These are phyloP conservation scores for Myotis brandtii DNA, from an alignment of 2,113 vertebrate genomes.

Conservation along the genomic window DNA sequence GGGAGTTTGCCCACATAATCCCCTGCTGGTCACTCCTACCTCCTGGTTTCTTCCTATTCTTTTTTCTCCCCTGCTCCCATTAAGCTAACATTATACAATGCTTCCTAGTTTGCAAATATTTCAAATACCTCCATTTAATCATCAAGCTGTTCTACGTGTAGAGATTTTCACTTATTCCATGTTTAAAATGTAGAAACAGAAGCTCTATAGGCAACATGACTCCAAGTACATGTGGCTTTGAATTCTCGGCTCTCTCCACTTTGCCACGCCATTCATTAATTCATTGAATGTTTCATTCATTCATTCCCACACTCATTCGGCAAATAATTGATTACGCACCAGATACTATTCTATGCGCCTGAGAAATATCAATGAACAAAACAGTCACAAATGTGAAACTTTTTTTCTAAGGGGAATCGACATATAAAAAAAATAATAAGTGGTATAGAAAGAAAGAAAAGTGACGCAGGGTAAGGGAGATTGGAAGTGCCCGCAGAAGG, in stretches of 20 bases:
- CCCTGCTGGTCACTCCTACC: neutral
- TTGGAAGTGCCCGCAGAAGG: rapidly evolving
- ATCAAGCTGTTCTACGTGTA: neutral
- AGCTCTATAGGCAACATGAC: neutral
- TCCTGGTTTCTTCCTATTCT: neutral
- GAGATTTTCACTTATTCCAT: neutral
- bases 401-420: neutral
- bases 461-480: neutral
- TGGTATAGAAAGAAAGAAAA: neutral
- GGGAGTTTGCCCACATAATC: neutral
- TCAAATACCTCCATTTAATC: conserved; percentile 5
- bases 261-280: neutral
- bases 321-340: neutral
- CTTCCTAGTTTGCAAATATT: conserved; percentile 37
- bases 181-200: conserved; percentile 23
- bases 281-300: neutral
- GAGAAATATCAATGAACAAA: neutral
- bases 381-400: neutral
- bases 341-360: neutral
- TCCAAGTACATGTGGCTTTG: neutral
- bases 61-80: neutral
- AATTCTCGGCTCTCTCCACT: neutral
- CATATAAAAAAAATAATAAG: neutral
- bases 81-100: conserved; percentile 33
- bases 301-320: neutral